Evolutionary conservation across 2,888 invertebrate genomes (phyloP).

Genomic region (Blera fallax): DNA sequence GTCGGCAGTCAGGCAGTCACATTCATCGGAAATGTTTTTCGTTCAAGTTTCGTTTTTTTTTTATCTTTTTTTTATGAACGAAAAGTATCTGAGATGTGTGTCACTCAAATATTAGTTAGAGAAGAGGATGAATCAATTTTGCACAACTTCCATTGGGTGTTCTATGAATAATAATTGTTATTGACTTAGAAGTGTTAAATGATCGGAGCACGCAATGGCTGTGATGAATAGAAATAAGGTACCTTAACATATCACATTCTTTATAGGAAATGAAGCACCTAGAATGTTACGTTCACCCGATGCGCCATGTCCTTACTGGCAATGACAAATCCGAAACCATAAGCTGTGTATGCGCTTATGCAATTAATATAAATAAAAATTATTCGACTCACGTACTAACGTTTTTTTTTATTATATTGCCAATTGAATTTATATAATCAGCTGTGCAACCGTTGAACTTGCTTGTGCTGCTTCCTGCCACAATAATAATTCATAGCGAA

Average conservation of each 20-base stretch:
- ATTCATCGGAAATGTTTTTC: constrained; percentile 64
- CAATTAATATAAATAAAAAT: constrained; percentile 24
- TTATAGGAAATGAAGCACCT: constrained; percentile 19
- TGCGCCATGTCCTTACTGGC: constrained; percentile 3
- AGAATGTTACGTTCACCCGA: neutral
- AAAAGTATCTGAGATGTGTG: constrained; percentile 58
- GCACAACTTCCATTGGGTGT: neutral
- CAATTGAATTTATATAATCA: constrained; percentile 58
- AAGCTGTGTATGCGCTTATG: constrained; percentile 55
- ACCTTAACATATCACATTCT: constrained; percentile 18
- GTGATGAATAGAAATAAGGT: neutral
- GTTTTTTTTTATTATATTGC: constrained; percentile 35
- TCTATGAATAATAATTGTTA: constrained; percentile 43
- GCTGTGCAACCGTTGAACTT: constrained; percentile 54
- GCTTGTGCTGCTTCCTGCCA: constrained; percentile 35
- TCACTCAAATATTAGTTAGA: constrained; percentile 26
- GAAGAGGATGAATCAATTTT: constrained; percentile 56
- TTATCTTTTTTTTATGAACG: neutral
- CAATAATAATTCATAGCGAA: neutral
- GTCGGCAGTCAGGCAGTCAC: constrained; percentile 15
- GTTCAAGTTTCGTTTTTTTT: neutral
- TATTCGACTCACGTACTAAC: constrained; percentile 52
- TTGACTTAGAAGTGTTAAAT: constrained; percentile 20
- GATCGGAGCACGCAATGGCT: constrained; percentile 6
- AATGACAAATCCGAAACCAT: constrained; percentile 13